Evolutionary conservation across 2,888 invertebrate genomes (phyloP).

Genomic region (Stenodera caucasica): DNA sequence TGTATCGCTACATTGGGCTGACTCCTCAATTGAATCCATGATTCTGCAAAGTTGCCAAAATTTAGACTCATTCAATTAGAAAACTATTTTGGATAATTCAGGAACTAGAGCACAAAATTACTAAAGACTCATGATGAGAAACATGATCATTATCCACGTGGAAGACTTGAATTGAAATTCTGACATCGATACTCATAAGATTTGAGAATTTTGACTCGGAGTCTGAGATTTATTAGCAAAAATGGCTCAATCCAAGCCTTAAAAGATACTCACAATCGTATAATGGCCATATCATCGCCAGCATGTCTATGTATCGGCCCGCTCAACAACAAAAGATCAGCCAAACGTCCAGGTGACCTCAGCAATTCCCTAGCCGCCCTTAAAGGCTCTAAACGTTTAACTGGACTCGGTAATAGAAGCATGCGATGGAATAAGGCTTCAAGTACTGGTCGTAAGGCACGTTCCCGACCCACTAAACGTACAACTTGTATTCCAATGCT

Average conservation of each 20-base stretch:
- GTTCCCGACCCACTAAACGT: constrained; percentile 83
- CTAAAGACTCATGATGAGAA: too few relatives aligned
- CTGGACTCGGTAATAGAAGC: constrained; percentile 83
- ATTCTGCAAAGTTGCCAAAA: constrained; percentile 61
- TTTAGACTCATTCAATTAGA: too few relatives aligned
- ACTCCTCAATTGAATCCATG: constrained; percentile 92
- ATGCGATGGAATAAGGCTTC: constrained; percentile 93
- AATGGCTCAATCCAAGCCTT: too few relatives aligned
- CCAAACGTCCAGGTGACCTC: constrained; percentile 75
- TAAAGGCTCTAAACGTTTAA: constrained; percentile 82
- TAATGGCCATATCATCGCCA: constrained; percentile 79
- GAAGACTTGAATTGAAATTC: too few relatives aligned
- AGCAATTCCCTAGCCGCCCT: constrained; percentile 81
- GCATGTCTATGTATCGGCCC: constrained; percentile 65
- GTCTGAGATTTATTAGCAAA: too few relatives aligned
- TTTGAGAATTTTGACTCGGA: too few relatives aligned
- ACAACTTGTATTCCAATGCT: constrained; percentile 89
- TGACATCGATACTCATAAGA: too few relatives aligned
- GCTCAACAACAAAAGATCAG: constrained; percentile 68
- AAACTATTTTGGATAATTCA: too few relatives aligned
- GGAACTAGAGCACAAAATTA: too few relatives aligned
- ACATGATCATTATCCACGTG: too few relatives aligned
- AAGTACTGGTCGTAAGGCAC: constrained; percentile 84
- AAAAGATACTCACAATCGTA: too few relatives aligned
- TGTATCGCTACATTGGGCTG: constrained; percentile 79